These are phyloP conservation scores for Drosophila malerkotliana DNA, from an alignment of 1,140 invertebrate species.

Conservation along the genomic window DNA sequence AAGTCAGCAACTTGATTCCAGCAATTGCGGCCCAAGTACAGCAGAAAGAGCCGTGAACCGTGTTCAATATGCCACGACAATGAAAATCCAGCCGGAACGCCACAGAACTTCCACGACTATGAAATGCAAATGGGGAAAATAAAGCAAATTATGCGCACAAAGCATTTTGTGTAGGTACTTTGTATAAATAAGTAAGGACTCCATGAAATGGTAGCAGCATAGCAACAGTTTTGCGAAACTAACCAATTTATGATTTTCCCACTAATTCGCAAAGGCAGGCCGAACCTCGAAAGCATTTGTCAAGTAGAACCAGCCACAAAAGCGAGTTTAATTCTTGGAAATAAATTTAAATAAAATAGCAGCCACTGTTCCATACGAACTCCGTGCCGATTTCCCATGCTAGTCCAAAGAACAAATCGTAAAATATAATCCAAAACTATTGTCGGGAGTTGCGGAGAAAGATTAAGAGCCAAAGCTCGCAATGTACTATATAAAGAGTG, in stretches of 20 bases:
- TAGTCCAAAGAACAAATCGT: constrained; percentile 27
- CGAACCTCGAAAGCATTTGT: constrained; percentile 28
- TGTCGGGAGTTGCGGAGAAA: constrained; percentile 7
- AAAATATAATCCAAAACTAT: background rate
- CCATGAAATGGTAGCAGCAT: constrained; percentile 8
- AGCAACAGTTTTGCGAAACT: constrained; percentile 26
- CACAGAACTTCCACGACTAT: constrained; percentile 30
- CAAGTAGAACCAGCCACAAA: constrained; percentile 11
- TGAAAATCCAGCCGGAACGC: background rate
- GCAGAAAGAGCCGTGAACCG: constrained; percentile 15
- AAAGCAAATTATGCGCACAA: constrained; percentile 29
- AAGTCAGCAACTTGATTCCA: constrained; percentile 84
- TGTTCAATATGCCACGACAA: constrained; percentile 34
- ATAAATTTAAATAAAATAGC: constrained; percentile 23
- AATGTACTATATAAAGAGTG: constrained; percentile 49
- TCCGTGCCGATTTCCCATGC: constrained; percentile 22
- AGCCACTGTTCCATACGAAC: constrained; percentile 16
- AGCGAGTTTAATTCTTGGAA: constrained; percentile 15
- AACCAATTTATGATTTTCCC: constrained; percentile 37
- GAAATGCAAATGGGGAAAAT: constrained; percentile 26
- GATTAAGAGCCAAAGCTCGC: constrained; percentile 53
- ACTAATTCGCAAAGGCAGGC: constrained; percentile 14
- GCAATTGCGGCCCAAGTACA: constrained; percentile 78
- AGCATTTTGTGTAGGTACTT: constrained; percentile 25
- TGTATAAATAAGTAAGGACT: constrained; percentile 29